These are phyloP conservation scores for Ovibos moschatus DNA, from an alignment of 2,113 vertebrate species.

Conservation along the genomic window DNA sequence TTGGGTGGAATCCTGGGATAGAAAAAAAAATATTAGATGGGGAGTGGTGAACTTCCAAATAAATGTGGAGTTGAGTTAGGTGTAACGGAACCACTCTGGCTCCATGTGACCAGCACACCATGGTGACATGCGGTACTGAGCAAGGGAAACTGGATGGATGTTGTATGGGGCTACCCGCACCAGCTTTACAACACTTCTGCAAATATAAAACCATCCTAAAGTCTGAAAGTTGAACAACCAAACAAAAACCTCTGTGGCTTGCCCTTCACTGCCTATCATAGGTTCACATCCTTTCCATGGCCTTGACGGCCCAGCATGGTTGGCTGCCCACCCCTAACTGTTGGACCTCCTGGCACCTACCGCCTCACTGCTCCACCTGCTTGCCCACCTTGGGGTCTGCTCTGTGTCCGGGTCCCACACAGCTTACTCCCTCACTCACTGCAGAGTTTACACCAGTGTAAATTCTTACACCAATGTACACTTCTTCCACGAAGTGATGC, in stretches of 20 bases:
- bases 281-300: neutral
- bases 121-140: accelerated
- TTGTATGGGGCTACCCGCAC: neutral
- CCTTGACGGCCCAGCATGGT: no score
- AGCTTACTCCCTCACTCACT: neutral
- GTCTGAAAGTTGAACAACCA: neutral
- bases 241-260: neutral
- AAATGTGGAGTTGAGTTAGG: neutral
- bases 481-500: neutral
- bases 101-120: neutral
- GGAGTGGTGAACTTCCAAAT: neutral
- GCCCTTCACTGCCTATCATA: neutral
- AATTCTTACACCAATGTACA: neutral
- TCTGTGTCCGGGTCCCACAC: neutral
- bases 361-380: neutral
- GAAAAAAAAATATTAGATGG: neutral
- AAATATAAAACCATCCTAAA: neutral
- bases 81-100: neutral
- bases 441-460: neutral
- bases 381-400: neutral
- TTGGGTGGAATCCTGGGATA: neutral
- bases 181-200: neutral
- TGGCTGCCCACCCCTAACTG: neutral
- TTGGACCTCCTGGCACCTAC: neutral
- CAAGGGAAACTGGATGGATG: neutral